Base-by-base conservation (phyloP, 2,113 vertebrate species). In the Perognathus longimembris region DNA sequence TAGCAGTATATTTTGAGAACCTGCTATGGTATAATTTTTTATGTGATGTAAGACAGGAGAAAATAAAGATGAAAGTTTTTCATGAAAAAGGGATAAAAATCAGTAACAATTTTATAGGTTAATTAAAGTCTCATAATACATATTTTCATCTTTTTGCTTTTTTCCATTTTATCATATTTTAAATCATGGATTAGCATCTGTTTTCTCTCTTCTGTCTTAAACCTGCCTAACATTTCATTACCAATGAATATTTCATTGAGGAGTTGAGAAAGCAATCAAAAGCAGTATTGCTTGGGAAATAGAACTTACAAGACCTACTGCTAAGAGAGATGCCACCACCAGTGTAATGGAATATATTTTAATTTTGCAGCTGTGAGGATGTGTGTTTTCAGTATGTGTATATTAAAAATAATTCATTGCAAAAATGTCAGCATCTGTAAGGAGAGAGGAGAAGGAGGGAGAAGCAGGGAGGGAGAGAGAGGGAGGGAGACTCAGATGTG, bases 231-330 rank as follows among this genome's bases (percentile, higher is more conserved):
- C 61, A 82, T 93, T 90, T 96, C 71, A 89, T 71, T 94, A 73
- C 54, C 63, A 85, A 89, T 85, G 84, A 91, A 91, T 95, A 93
- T 95, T 90, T 96, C 79, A 95, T 92, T 79, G 74, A 85, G 83
- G 61, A 91, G 73, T 38, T 92, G 74, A 75, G 36, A 90, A 95
- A 64, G 59, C 94, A 88, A 94, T 94, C 88, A 94, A 95, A 94
- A 95, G 78, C 28, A 76, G 22, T 83, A 91, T 78, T 88, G 64
- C 75, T 94, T 91, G 22, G 20, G 20, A 95, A 95, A 93, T 90
- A 64, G 61, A 92, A 95, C 22, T 89, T 88, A 77, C 4, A 83
- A 93, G 38, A 81, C 79, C 81, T 95, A 61, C 59, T 92, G 45
- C 61, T 94, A 92, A 89, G 38, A 88, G 18, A 89, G 69, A 94